Evolutionary conservation across 2,888 invertebrate species (phyloP).

Genomic region (Pharmacophagus antenor): DNA sequence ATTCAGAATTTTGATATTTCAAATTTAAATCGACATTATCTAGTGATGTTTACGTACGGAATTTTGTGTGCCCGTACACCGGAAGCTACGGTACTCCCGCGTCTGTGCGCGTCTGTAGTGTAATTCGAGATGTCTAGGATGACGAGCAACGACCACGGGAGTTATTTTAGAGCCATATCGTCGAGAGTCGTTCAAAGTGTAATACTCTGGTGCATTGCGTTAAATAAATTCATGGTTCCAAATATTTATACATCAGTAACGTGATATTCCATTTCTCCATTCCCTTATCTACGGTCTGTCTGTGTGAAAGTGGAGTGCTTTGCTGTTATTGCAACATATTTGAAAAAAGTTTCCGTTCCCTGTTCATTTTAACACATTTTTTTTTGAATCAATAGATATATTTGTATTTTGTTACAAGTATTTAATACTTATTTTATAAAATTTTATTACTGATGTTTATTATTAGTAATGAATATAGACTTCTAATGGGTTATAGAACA

Average conservation of each 20-base stretch:
- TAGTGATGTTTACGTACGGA: neutral
- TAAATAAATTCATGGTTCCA: neutral
- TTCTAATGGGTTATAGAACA: too few species aligned
- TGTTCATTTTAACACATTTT: too few species aligned
- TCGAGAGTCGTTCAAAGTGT: conserved; percentile 1
- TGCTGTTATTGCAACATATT: too few species aligned
- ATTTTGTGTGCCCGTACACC: neutral
- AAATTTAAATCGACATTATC: neutral
- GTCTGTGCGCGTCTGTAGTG: neutral
- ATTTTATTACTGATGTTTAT: too few species aligned
- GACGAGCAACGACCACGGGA: neutral
- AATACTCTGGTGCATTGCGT: neutral
- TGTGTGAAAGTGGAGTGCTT: too few species aligned
- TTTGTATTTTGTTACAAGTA: too few species aligned
- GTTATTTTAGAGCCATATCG: neutral
- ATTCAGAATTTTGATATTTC: neutral
- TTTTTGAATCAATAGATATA: too few species aligned
- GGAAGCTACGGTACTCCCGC: conserved; percentile 2
- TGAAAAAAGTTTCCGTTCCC: too few species aligned
- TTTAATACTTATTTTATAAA: too few species aligned
- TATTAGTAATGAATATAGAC: too few species aligned
- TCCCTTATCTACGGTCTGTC: too few species aligned
- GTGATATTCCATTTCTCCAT: neutral
- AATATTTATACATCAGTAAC: neutral
- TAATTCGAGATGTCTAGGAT: conserved; percentile 12